These are phyloP conservation scores for Polyergus mexicanus DNA, from an alignment of 1,140 invertebrate species.

Conservation along the genomic window DNA sequence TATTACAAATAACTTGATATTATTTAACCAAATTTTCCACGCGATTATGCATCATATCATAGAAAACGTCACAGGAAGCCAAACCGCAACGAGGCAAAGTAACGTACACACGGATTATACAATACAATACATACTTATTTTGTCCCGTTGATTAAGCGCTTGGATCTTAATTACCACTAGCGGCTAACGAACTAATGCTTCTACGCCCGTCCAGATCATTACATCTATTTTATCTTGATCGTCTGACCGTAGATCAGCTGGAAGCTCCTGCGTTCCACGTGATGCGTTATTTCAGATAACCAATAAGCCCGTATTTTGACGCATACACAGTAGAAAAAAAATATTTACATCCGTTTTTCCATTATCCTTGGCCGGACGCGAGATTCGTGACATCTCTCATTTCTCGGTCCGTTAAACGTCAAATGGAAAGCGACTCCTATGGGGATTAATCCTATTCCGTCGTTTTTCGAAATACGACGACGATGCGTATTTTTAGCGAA, in stretches of 20 bases:
- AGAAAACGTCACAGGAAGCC: background rate
- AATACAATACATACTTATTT: background rate
- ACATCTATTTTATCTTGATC: conserved; percentile 29
- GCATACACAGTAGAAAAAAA: too few species aligned
- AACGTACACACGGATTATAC: background rate
- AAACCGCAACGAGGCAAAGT: background rate
- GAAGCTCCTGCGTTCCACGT: background rate
- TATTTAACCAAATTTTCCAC: conserved; percentile 9
- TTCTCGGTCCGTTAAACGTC: background rate
- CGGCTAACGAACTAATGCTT: conserved; percentile 9
- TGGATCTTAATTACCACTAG: conserved; percentile 14
- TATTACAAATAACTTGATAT: background rate
- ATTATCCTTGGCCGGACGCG: background rate
- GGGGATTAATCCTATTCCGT: background rate
- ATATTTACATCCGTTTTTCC: background rate
- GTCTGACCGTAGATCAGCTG: background rate
- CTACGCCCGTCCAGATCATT: background rate
- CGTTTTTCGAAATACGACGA: background rate
- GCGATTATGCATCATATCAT: background rate
- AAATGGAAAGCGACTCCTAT: background rate
- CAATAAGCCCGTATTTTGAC: background rate
- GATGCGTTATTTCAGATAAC: background rate
- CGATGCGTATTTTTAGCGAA: background rate
- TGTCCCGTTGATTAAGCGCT: conserved; percentile 19
- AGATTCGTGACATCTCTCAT: background rate